Base-by-base conservation (phyloP, 2,113 vertebrate species). In the Glaucomys volans region DNA sequence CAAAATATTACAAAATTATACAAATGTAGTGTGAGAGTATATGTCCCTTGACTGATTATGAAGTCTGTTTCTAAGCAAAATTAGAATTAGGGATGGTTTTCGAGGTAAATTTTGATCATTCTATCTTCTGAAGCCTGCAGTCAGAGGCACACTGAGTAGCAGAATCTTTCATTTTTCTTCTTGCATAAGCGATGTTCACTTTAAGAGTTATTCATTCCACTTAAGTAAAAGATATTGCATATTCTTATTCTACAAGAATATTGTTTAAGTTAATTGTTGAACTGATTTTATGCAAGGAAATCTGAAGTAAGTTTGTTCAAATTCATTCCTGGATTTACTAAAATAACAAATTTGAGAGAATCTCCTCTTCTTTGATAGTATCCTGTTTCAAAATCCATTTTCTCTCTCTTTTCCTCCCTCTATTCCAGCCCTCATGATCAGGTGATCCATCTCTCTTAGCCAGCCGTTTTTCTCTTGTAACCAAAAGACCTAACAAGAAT, bases 241-340 rank as follows among this genome's bases (percentile, higher is more conserved):
- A 62, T 75, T 71, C 30, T 76, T 79, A 52, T 32, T 35, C 30
- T 12, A 90, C 6, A 66, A 40, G 30, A 91, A 4, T 20, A 59
- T 30, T 92, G 37, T 89, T 87, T 26, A 77, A 80, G 50, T 77
- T 90, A 75, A 76, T 74, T 94, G 32, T 30, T 84, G 20, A 62
- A 20, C 22, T 89, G 42, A 69, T 40, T 93, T 82, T 47, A 72
- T 62, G 26, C 30, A 85, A 47, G 5, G 4, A 40, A 66, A 74
- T 40, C 52, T 79, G n/a, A 2, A 81, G 20, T 17, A 95, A 91
- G 42, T 20, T 59, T 87, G 3, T 32, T 80, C 35, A 57, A 72
- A 93, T 17, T 3, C 16, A 8, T 67, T n/a, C 26, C 13, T 81
- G 24, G 17, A 14, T 37, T 9, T 80, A 37, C 50, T 13, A 14